Base-by-base conservation (phyloP, 2,797 vertebrate species). In the Danio kyathit region DNA sequence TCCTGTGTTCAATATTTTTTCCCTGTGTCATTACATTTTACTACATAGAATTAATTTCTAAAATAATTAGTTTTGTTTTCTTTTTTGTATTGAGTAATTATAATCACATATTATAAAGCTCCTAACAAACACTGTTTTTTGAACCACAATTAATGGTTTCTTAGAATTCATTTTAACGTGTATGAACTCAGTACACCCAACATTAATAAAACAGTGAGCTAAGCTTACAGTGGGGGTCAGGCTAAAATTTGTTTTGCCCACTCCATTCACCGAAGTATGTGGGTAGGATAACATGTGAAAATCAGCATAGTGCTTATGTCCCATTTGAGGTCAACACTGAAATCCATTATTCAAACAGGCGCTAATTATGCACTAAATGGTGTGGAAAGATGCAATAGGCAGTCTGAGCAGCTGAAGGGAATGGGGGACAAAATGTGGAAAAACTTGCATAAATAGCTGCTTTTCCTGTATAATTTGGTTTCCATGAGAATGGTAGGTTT, bases 321-420 rank as follows among this genome's bases (percentile, higher is more conserved):
- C 71, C 8, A 19, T 74, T 59, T 59, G 76, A 86, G 85, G 85
- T 86, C 86, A 86, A 85, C 69, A 77, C 81, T 81, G 71, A 72
- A 81, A 86, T 87, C 63, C 74, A 85, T 84, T 86, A 88, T 86
- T 88, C 90, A 94, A 92, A 91, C 89, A 84, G 82, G 77, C 90
- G 41, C 54, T 90, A 93, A 93, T 93, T 92, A 94, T 89, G 84
- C 88, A 89, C 85, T 91, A 91, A 94, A 94, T 93, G 90, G 91
- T 92, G 94, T 93, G 94, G 94, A 95, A 94, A 92, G 91, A 93
- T 91, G 88, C 84, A 91, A 89, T 88, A 88, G 87, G 90, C 87
- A 91, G 90, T 94, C 87, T 87, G 63, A 69, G 54, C 43, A 46
- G 74, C 59, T 89, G 77, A 49, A 89, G 86, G 91, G 64, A 90